Conservation (phyloP, 1,140 invertebrate species). For the Aphis craccivora region DNA sequence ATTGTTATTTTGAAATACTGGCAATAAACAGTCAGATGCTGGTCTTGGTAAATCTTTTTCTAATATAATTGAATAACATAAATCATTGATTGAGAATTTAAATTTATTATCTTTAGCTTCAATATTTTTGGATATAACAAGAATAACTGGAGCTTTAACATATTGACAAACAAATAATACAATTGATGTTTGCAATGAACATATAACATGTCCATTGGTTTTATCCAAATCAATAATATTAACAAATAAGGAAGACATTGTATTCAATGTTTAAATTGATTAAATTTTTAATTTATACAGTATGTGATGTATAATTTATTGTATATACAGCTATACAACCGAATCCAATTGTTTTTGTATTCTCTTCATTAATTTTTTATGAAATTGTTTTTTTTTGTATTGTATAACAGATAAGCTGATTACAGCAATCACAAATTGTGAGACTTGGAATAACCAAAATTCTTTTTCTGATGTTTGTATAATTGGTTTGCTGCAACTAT, state of each 20-base stretch:
- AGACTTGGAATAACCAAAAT: slow-evolving; percentile 85
- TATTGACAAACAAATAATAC: slow-evolving; percentile 58
- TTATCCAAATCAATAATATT: slow-evolving; percentile 44
- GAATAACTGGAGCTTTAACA: slow-evolving; percentile 27
- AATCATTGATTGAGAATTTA: slow-evolving; percentile 26
- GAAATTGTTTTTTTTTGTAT: slow-evolving; percentile 69
- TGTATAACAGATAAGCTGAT: slow-evolving; percentile 70
- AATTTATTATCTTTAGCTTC: not conserved
- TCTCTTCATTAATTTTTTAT: slow-evolving; percentile 69
- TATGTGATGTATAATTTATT: not conserved
- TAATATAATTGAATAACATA: slow-evolving; percentile 37
- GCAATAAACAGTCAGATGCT: slow-evolving; percentile 68
- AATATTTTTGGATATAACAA: slow-evolving; percentile 17
- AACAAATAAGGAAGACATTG: slow-evolving; percentile 46
- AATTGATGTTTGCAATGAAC: slow-evolving; percentile 45
- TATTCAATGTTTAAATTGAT: not conserved
- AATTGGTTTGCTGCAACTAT: slow-evolving; percentile 70
- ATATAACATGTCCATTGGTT: slow-evolving; percentile 25
- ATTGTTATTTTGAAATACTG: slow-evolving; percentile 66
- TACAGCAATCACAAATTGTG: slow-evolving; percentile 73
- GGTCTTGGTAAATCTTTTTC: slow-evolving; percentile 62
- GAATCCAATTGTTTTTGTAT: slow-evolving; percentile 68
- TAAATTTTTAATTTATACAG: not conserved
- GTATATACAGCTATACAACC: slow-evolving; percentile 59
- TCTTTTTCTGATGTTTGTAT: slow-evolving; percentile 76